Evolutionary conservation across 2,888 invertebrate species (phyloP).

Genomic region (Yponomeuta evonymella): DNA sequence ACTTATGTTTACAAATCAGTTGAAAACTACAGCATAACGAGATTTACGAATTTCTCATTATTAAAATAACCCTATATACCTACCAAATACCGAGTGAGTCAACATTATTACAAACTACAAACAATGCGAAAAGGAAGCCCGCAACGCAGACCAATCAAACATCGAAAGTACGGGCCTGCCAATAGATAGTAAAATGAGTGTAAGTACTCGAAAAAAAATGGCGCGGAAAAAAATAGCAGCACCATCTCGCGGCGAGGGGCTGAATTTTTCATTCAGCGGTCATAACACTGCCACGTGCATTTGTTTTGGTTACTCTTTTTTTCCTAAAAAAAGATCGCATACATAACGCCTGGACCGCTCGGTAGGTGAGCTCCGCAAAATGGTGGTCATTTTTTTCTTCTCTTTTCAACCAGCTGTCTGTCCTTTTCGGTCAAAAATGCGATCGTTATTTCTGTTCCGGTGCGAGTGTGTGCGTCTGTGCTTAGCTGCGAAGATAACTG

Average conservation of each 20-base stretch:
- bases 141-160: not conserved
- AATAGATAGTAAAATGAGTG: not conserved
- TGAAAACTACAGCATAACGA: no score
- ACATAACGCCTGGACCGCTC: slow-evolving; percentile 61
- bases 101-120: not conserved
- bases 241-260: slow-evolving; percentile 67
- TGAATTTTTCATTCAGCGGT: slow-evolving; percentile 67
- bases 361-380: slow-evolving; percentile 73
- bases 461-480: slow-evolving; percentile 68
- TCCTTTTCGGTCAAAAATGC: slow-evolving; percentile 77
- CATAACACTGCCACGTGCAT: slow-evolving; percentile 76
- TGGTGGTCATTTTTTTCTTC: slow-evolving; percentile 76
- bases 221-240: slow-evolving; percentile 56
- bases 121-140: not conserved
- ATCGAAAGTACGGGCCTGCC: not conserved
- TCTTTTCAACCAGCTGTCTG: slow-evolving; percentile 76
- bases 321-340: slow-evolving; percentile 69
- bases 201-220: not conserved
- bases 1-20: no score
- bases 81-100: not conserved
- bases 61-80: no score
- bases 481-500: slow-evolving; percentile 47
- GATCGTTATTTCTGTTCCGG: slow-evolving; percentile 78
- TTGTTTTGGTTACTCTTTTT: slow-evolving; percentile 73
- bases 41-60: no score